Evolutionary conservation across 1,140 invertebrate genomes (phyloP).

Genomic region (Drusus annulatus): DNA sequence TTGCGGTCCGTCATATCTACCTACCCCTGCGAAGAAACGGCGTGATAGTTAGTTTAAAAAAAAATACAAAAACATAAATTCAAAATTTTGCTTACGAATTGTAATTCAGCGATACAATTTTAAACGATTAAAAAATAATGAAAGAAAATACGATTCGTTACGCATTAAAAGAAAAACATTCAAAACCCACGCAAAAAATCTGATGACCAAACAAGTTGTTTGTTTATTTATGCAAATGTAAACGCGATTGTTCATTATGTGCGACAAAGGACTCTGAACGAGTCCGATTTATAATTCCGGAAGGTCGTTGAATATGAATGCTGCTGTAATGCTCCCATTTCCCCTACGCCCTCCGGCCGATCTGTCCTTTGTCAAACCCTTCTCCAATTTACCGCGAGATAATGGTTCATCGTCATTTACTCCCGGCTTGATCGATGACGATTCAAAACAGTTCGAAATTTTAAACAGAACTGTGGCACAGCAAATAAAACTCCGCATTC

Average conservation of each 20-base stretch:
- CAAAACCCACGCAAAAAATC: background rate
- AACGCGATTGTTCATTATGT: conserved; percentile 5
- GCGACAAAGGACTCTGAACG: conserved; percentile 2
- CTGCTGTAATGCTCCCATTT: background rate
- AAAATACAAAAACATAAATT: too few species aligned
- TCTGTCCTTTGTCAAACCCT: background rate
- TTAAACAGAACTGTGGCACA: conserved; percentile 4
- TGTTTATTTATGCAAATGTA: conserved; percentile 11
- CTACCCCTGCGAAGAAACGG: too few species aligned
- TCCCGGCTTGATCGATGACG: conserved; percentile 14
- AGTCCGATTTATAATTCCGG: background rate
- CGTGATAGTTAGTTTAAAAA: too few species aligned
- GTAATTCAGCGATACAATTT: too few species aligned
- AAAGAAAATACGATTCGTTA: background rate
- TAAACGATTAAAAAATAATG: too few species aligned
- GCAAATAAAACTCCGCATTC: background rate
- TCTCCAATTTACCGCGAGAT: conserved; percentile 6
- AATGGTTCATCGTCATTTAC: background rate
- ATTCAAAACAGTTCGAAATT: conserved; percentile 28
- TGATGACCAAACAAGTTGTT: conserved; percentile 1
- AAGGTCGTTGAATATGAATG: conserved; percentile 24
- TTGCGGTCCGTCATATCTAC: too few species aligned
- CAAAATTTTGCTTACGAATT: too few species aligned
- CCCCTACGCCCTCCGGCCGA: background rate
- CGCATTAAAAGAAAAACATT: background rate